Evolutionary conservation across 2,888 invertebrate species (phyloP).

Genomic region (Imbricaverruca yamaguchii): DNA sequence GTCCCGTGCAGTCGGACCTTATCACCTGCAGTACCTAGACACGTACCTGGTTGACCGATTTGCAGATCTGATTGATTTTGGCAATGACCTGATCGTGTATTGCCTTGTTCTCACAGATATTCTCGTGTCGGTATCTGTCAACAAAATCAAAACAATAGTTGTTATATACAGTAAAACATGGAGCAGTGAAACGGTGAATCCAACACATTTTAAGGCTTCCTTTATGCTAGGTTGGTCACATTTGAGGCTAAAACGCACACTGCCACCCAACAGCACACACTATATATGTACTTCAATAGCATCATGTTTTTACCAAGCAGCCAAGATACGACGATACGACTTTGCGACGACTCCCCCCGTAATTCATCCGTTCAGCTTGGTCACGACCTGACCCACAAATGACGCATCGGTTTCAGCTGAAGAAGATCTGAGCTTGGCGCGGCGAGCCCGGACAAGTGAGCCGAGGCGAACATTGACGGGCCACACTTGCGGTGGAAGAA

Average conservation of each 20-base stretch:
- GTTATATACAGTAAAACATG: not conserved
- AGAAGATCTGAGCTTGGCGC: no score
- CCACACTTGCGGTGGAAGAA: conserved; percentile 40
- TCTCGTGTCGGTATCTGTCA: not conserved
- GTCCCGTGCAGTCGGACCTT: no score
- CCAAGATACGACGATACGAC: not conserved
- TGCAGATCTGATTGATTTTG: not conserved
- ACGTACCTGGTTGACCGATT: not conserved
- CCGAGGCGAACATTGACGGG: no score
- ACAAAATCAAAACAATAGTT: not conserved
- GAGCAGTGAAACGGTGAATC: not conserved
- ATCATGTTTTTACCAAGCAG: not conserved
- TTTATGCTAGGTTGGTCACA: conserved; percentile 22
- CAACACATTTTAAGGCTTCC: conserved; percentile 23
- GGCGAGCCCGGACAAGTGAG: no score
- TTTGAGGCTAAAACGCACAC: no score
- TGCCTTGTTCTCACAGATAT: not conserved
- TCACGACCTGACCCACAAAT: no score
- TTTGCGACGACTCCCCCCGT: no score
- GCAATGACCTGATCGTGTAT: not conserved
- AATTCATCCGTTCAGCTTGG: no score
- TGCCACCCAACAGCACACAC: no score
- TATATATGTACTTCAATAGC: no score
- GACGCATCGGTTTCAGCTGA: no score
- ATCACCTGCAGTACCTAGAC: not conserved